phyloP scores from a whole-genome alignment of 2,797 vertebrate species.

The Threskiornis aethiopicus region DNA sequence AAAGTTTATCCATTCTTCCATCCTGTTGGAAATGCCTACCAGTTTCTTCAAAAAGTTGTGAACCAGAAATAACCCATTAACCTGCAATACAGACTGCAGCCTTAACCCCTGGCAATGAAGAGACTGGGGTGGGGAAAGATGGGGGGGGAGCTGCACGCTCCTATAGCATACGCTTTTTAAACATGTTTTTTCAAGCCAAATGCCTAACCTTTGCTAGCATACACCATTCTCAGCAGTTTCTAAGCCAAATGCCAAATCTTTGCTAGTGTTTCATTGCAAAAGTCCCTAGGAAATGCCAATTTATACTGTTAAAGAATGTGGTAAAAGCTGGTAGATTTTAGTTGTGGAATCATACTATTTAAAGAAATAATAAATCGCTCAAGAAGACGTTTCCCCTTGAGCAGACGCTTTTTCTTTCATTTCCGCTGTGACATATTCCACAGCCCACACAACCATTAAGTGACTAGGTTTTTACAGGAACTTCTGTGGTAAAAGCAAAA shows the following conservation, averaged over 20 bases:
- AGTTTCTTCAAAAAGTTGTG: background rate
- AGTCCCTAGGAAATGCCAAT: background rate
- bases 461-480: background rate
- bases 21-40: background rate
- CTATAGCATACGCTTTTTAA: background rate
- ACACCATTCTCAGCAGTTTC: background rate
- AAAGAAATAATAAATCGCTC: constrained; percentile 20
- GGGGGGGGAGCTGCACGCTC: background rate
- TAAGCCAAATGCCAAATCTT: background rate
- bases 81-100: background rate
- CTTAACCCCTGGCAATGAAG: background rate
- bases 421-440: constrained; percentile 57
- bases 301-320: background rate
- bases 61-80: background rate
- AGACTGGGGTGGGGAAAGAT: background rate
- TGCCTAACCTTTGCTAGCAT: background rate
- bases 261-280: background rate
- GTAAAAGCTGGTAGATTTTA: background rate
- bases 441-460: background rate
- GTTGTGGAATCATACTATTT: background rate
- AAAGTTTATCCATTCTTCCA: background rate
- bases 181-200: background rate
- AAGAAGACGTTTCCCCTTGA: background rate
- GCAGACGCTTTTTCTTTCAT: background rate
- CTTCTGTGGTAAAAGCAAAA: constrained; percentile 40